Evolutionary conservation across 1,140 invertebrate genomes (phyloP).

Genomic region (Drosophila bocki): DNA sequence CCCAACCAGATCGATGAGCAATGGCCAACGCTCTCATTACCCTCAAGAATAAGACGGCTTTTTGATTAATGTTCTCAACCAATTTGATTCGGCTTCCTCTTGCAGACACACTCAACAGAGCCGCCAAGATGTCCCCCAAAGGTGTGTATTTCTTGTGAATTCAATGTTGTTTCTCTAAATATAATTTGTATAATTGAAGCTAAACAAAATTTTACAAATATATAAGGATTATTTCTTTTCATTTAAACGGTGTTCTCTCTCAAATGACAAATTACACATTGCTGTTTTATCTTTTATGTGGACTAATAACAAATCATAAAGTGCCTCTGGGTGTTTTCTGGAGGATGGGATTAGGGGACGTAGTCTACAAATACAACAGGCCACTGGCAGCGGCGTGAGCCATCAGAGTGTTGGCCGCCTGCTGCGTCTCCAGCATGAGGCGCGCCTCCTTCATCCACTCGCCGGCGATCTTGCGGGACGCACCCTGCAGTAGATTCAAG

Average conservation of each 20-base stretch:
- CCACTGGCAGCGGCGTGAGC: slow-evolving; percentile 92
- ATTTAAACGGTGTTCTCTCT: slow-evolving; percentile 25
- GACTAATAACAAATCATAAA: slow-evolving; percentile 57
- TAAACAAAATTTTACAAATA: slow-evolving; percentile 73
- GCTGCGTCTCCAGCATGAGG: slow-evolving; percentile 94
- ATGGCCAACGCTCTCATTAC: background rate
- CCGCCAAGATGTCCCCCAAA: slow-evolving; percentile 8
- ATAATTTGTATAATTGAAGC: slow-evolving; percentile 77
- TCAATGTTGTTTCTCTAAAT: slow-evolving; percentile 56
- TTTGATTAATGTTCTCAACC: slow-evolving; percentile 5
- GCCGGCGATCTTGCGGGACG: slow-evolving; percentile 91
- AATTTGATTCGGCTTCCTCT: slow-evolving; percentile 2
- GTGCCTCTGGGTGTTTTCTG: slow-evolving; percentile 16
- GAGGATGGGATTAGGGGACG: slow-evolving; percentile 36
- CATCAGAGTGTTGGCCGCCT: slow-evolving; percentile 94
- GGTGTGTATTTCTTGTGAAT: slow-evolving; percentile 4
- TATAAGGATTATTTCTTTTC: slow-evolving; percentile 35
- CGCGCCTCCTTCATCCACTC: slow-evolving; percentile 95
- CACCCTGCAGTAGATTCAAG: slow-evolving; percentile 95
- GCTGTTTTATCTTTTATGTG: slow-evolving; percentile 29
- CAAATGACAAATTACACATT: slow-evolving; percentile 48
- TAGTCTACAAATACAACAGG: slow-evolving; percentile 88
- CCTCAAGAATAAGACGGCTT: slow-evolving; percentile 4
- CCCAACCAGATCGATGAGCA: background rate
- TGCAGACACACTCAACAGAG: background rate